Evolutionary conservation across 92 coral and sea anemone species (phyloP), one percentile per base, ranked within the genome.

Genomic region (Chrysogorgia sp.): DNA sequence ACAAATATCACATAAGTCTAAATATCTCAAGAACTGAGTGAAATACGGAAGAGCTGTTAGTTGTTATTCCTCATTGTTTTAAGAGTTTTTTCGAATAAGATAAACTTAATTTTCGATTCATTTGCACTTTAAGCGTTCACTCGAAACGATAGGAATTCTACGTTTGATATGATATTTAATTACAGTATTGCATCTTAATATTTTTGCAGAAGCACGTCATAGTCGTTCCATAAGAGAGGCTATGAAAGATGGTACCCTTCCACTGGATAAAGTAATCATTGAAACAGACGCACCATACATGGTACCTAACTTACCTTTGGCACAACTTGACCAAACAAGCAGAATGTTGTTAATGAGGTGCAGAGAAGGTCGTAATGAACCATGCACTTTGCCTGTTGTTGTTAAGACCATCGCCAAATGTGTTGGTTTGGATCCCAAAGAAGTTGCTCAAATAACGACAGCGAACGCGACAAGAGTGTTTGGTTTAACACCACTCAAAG

Each of bases 241-340:
- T 2, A 82, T 94, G 26, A 92, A 89, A 68, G 97, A 94, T 20
- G 96, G 98, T 20, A 90, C 82, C 2, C 89, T 90, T 0, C 98
- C 98, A 1, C 82, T 94, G 34, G 98, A 94, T 52, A 85, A 96
- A 60, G 84, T 94, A 32, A 85, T 94, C 19, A 82, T 94, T 7
- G 98, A 94, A 72, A 94, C 97, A 40, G 96, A 89, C 63, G 98
- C 98, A 2, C 98, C 98, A 4, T 94, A 94, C 81, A 94, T 94
- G 98, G 92, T 92, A 5, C 98, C 98, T 4, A 94, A 90, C 82
- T 90, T 96, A n/a, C 96, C 98, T 9, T 80, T 77, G 52, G 75
- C 92, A 34, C 94, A 87, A 2, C 65, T 94, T 60, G 98, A 94
- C 58, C 86, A 84, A 37, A 74, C 90, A 32, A 82, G 96, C 71